Percentiles rank a stretch among this genome's conserved stretches.
phyloP scores from a whole-genome alignment of 2,888 invertebrate genomes.

The Stomorhina lunata region DNA sequence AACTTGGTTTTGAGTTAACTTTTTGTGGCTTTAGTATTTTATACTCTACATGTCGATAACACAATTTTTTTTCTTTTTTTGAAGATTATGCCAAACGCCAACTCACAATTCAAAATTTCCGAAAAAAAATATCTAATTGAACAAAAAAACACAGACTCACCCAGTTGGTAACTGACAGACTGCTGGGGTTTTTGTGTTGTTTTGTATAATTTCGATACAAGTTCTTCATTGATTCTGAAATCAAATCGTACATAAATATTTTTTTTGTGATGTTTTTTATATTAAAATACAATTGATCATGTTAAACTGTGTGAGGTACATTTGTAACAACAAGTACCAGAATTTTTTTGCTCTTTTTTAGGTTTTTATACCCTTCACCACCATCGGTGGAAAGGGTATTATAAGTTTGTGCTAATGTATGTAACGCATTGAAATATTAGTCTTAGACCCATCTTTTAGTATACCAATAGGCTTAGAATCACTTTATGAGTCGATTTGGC shows the following conservation, averaged over 20 bases:
- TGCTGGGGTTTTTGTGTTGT: constrained; percentile 46
- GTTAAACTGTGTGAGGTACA: constrained; percentile 53
- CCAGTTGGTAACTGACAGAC: constrained; percentile 59
- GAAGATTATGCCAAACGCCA: constrained; percentile 42
- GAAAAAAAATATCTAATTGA: neutral
- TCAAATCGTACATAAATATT: neutral
- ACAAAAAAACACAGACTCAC: constrained; percentile 26
- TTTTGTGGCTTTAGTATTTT: neutral
- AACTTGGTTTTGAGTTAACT: neutral
- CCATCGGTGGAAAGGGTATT: no score
- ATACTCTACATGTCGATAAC: constrained; percentile 28
- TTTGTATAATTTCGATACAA: neutral
- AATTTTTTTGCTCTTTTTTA: neutral
- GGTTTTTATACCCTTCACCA: neutral
- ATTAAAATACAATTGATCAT: constrained; percentile 55
- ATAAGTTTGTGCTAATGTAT: no score
- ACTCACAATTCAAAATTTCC: constrained; percentile 27
- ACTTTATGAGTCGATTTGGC: no score
- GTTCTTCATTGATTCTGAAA: constrained; percentile 34
- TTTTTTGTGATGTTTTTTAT: constrained; percentile 3
- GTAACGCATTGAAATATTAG: no score
- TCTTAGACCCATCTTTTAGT: no score
- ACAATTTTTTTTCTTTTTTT: neutral
- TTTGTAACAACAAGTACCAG: constrained; percentile 46
- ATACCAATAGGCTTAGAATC: no score